A percentile compares a stretch with the other conserved stretches of the same genome.
Conservation (phyloP, 2,797 vertebrate species). For the Tadarida brasiliensis region DNA sequence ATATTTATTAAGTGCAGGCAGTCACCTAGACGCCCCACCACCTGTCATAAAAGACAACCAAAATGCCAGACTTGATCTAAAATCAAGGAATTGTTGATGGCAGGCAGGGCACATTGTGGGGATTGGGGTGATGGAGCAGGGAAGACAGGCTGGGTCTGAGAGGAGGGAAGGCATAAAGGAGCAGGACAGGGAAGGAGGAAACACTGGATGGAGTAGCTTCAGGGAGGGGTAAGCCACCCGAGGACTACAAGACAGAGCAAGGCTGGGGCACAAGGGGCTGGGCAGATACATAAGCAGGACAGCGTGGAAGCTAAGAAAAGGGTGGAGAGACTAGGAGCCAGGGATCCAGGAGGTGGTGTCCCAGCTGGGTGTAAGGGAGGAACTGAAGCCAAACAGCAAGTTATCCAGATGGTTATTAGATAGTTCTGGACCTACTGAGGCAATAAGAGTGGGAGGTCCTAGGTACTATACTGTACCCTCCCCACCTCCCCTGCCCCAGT, state of each 20-base stretch:
- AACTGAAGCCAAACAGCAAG: background rate
- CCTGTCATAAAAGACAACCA: conserved; percentile 18
- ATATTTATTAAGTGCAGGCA: conserved; percentile 27
- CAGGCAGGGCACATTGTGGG: background rate
- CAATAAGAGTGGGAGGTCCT: background rate
- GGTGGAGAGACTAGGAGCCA: background rate
- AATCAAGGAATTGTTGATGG: background rate
- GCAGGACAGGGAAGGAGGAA: background rate
- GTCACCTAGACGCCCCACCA: background rate
- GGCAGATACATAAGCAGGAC: background rate
- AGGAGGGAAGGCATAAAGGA: background rate
- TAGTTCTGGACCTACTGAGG: conserved; percentile 17
- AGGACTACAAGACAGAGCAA: background rate
- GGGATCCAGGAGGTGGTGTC: background rate
- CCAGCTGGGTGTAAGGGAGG: background rate
- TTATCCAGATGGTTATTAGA: conserved; percentile 29
- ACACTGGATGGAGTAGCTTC: rapidly evolving
- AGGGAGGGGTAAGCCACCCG: background rate
- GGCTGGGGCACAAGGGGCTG: background rate
- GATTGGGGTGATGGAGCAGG: background rate
- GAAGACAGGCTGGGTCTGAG: background rate
- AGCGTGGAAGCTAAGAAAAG: background rate
- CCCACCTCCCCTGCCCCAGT: too few relatives aligned
- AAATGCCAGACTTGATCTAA: background rate
- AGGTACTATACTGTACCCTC: background rate